phyloP scores from a whole-genome alignment of 2,797 vertebrate genomes.

The Xenentodon cancila region DNA sequence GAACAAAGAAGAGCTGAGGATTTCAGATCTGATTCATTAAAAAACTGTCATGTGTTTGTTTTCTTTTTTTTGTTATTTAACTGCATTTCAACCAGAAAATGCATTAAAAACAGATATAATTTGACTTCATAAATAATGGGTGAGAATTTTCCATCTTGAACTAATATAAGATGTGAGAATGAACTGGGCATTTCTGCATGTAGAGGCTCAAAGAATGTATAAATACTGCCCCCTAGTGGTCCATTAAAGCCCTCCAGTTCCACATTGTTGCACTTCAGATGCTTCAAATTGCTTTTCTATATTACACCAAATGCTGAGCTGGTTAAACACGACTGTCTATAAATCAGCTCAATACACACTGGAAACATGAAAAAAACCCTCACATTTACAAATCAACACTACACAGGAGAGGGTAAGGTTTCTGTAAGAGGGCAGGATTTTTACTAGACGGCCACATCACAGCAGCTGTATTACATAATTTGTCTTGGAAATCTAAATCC shows the following conservation, averaged over 20 bases:
- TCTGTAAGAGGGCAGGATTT: neutral
- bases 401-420: neutral
- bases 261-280: neutral
- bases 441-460: neutral
- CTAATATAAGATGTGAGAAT: constrained; percentile 9
- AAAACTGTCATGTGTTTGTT: constrained; percentile 15
- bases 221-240: constrained; percentile 46
- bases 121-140: constrained; percentile 33
- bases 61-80: constrained; percentile 22
- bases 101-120: constrained; percentile 12
- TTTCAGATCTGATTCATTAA: constrained; percentile 26
- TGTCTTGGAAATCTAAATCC: constrained; percentile 36
- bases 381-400: neutral
- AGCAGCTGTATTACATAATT: constrained; percentile 4
- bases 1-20: constrained; percentile 18
- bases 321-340: neutral
- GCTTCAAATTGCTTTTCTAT: neutral
- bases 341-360: constrained; percentile 1
- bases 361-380: neutral
- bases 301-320: constrained; percentile 8
- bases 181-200: neutral
- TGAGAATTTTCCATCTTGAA: constrained; percentile 10
- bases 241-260: neutral
- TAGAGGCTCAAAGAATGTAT: neutral
- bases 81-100: constrained; percentile 37